These are phyloP conservation scores for Microcaecilia unicolor DNA, from an alignment of 2,797 vertebrate species.

Conservation along the genomic window DNA sequence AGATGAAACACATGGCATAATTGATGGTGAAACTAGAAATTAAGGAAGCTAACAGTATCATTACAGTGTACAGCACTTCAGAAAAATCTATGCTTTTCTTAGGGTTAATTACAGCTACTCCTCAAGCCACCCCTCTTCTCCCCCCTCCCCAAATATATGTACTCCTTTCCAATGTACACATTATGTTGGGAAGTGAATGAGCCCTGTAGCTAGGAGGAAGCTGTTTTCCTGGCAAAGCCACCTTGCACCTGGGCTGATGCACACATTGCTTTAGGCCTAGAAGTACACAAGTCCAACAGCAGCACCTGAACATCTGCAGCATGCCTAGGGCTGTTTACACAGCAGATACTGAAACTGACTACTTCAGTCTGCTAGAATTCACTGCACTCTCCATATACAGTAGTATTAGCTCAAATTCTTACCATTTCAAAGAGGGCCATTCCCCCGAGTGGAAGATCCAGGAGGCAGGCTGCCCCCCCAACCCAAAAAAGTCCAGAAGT, in stretches of 20 bases:
- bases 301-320: constrained; percentile 29
- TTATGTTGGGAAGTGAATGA: constrained; percentile 29
- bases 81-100: constrained; percentile 38
- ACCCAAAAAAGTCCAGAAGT: too few relatives aligned
- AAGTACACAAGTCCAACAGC: constrained; percentile 28
- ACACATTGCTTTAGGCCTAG: constrained; percentile 20
- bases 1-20: constrained; percentile 72
- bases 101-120: constrained; percentile 56
- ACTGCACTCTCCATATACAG: constrained; percentile 24
- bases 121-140: too few relatives aligned
- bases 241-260: constrained; percentile 28
- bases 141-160: too few relatives aligned
- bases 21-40: constrained; percentile 68
- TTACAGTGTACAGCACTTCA: constrained; percentile 49
- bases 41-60: constrained; percentile 58
- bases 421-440: too few relatives aligned
- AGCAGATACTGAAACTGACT: constrained; percentile 20
- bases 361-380: constrained; percentile 11
- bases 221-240: constrained; percentile 32
- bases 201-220: constrained; percentile 18
- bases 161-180: constrained; percentile 21
- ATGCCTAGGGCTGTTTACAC: constrained; percentile 16
- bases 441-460: too few relatives aligned
- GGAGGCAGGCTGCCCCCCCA: too few relatives aligned
- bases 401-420: constrained; percentile 12